Conservation (phyloP, 1,140 invertebrate genomes). For the Mactra quadrangularis region DNA sequence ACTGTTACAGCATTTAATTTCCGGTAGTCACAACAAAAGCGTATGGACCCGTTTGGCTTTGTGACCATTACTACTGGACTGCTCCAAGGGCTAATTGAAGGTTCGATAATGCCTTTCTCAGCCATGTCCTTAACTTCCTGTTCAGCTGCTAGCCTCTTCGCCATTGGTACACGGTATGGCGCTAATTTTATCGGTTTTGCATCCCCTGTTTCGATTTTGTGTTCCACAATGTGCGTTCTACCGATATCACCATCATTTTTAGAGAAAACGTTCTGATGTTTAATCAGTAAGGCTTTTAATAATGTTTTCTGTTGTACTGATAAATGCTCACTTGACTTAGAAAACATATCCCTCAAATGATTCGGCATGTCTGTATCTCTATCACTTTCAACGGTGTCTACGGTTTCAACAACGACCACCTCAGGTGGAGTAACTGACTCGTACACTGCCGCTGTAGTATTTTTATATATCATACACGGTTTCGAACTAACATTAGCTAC, state of each 20-base stretch:
- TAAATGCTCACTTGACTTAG: background rate
- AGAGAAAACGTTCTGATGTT: conserved; percentile 21
- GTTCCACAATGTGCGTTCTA: conserved; percentile 6
- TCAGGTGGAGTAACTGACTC: no score
- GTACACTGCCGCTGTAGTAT: no score
- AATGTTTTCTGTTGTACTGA: background rate
- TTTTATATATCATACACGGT: no score
- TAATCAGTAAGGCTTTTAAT: conserved; percentile 13
- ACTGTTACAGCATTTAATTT: background rate
- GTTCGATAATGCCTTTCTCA: conserved; percentile 70
- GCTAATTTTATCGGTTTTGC: background rate
- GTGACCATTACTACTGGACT: no score
- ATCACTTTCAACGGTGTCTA: background rate
- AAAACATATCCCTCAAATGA: background rate
- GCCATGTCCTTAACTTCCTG: conserved; percentile 18
- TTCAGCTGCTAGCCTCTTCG: background rate
- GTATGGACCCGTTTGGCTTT: no score
- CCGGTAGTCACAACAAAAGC: no score
- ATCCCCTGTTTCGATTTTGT: conserved; percentile 27
- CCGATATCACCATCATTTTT: conserved; percentile 29
- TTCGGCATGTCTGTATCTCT: background rate
- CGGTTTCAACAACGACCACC: no score
- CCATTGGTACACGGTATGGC: background rate
- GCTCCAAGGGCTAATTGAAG: no score
- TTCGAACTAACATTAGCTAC: no score